Percentiles rank a stretch among this genome's conserved stretches.
phyloP scores from a whole-genome alignment of 2,888 invertebrate genomes.

The Andricus curvator region DNA sequence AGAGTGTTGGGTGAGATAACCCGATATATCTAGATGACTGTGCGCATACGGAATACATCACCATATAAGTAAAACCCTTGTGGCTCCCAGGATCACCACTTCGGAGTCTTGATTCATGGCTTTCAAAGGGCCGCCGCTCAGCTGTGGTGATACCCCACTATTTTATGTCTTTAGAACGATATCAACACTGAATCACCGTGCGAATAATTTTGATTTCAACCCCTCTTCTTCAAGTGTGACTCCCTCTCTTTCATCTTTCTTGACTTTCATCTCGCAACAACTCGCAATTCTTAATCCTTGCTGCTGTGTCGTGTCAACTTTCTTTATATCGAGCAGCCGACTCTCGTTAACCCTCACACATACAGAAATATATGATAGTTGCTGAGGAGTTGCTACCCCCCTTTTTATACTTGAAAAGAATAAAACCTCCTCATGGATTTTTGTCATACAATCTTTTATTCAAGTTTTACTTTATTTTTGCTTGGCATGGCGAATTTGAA shows the following conservation, averaged over 20 bases:
- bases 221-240: slow-evolving; percentile 41
- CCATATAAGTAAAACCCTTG: slow-evolving; percentile 68
- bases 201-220: slow-evolving; percentile 63
- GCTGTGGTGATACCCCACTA: slow-evolving; percentile 54
- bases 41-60: slow-evolving; percentile 66
- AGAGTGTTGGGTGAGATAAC: slow-evolving; percentile 64
- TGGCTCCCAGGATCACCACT: slow-evolving; percentile 51
- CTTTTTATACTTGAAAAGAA: background rate
- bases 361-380: slow-evolving; percentile 44
- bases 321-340: slow-evolving; percentile 64
- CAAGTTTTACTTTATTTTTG: background rate
- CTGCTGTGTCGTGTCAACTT: slow-evolving; percentile 54
- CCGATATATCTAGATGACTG: slow-evolving; percentile 65
- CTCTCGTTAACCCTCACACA: slow-evolving; percentile 60
- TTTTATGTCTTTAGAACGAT: slow-evolving; percentile 65
- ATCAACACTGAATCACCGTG: slow-evolving; percentile 61
- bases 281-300: slow-evolving; percentile 49
- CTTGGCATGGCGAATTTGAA: background rate
- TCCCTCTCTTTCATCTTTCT: slow-evolving; percentile 41
- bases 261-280: slow-evolving; percentile 43
- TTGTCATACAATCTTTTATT: background rate
- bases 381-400: background rate
- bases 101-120: slow-evolving; percentile 64
- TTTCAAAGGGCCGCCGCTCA: slow-evolving; percentile 56
- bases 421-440: background rate